Evolutionary conservation across 2,113 vertebrate genomes (phyloP), one percentile per base, ranked within the genome.

Genomic region (Thunnus maccoyii): DNA sequence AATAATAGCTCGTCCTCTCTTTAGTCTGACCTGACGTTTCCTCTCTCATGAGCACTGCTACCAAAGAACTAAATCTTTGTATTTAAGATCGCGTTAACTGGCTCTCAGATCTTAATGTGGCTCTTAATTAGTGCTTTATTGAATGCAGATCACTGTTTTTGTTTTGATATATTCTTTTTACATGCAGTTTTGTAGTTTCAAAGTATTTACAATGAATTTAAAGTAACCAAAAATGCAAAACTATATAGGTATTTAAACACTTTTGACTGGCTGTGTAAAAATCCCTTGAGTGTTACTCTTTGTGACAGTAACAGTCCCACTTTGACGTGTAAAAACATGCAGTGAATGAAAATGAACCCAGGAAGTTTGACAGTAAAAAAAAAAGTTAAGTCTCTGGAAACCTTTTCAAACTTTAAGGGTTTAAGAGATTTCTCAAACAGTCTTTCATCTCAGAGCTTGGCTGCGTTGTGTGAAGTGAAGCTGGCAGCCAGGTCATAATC

Each of bases 401-500:
- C 12, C 25, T 32, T 27, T 20, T 36, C 15, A 48, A 9, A 8
- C 25, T 69, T 50, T 52, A 52, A 52, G 36, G 36, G 6, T 41
- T 41, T 36, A 7, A 36, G 32, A 1, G 32, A 36, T 36, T 8
- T 20, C 14, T 30, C 1, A 17, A 51, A 44, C 20, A 22, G 3
- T 51, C 25, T 3, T 47, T 22, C 27, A 8, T 50, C 52, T 91
- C 74, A 84, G 47, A 91, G 76, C 75, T 92, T 93, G 82, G 69
- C 78, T 1, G 68, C 36, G 54, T 30, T 82, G 50, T 89, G 84
- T 46, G 87, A 83, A 5, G 86, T 88, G 73, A 94, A 89, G 69
- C 89, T 82, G 30, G 86, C 47, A 22, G 83, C 88, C 72, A 94
- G 88, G 51, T 96, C 92, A 65, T 94, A 96, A 52, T 95, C 93